These are phyloP conservation scores for Nebria ingens DNA, from an alignment of 1,140 invertebrate genomes.

Conservation along the genomic window DNA sequence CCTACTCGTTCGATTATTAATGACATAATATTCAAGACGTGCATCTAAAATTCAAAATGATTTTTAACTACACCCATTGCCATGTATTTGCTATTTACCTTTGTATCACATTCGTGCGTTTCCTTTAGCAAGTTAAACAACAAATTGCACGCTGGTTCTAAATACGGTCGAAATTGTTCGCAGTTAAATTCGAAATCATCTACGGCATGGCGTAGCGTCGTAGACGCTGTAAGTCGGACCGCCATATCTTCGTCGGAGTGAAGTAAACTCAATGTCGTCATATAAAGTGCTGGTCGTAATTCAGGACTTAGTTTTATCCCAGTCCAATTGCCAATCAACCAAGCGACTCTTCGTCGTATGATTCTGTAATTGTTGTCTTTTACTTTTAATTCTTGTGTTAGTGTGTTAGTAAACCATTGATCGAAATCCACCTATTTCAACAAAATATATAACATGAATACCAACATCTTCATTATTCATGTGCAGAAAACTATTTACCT, in stretches of 20 bases:
- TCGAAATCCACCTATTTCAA: constrained; percentile 71
- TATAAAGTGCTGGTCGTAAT: constrained; percentile 70
- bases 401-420: constrained; percentile 76
- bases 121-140: constrained; percentile 79
- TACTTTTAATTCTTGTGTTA: constrained; percentile 72
- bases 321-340: constrained; percentile 75
- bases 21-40: constrained; percentile 79
- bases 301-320: constrained; percentile 74
- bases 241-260: constrained; percentile 66
- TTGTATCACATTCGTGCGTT: constrained; percentile 85
- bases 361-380: constrained; percentile 79
- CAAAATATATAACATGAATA: constrained; percentile 10
- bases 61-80: background rate
- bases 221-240: constrained; percentile 68
- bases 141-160: constrained; percentile 63
- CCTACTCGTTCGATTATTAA: constrained; percentile 82
- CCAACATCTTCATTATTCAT: background rate
- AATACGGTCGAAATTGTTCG: constrained; percentile 73
- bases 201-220: constrained; percentile 64
- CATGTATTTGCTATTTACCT: constrained; percentile 42
- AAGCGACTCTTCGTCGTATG: constrained; percentile 76
- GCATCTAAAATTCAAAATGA: constrained; percentile 51
- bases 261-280: constrained; percentile 62
- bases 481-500: constrained; percentile 44
- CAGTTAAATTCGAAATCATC: constrained; percentile 89